Evolutionary conservation across 2,888 invertebrate genomes (phyloP).

Genomic region (Eupeodes latifasciatus): DNA sequence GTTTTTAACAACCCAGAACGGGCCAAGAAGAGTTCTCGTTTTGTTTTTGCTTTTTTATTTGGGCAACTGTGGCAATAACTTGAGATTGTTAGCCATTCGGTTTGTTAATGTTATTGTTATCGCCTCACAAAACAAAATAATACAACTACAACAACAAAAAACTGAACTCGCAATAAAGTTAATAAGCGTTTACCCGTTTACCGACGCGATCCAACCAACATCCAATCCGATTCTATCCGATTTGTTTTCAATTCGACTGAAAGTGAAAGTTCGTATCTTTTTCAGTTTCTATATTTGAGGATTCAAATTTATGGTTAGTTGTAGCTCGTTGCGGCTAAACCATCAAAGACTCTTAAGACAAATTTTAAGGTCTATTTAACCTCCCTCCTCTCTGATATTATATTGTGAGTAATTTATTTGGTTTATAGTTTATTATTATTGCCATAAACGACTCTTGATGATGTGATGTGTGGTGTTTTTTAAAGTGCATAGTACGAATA

Average conservation of each 20-base stretch:
- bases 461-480: slow-evolving; percentile 33
- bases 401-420: slow-evolving; percentile 48
- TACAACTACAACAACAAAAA: slow-evolving; percentile 36
- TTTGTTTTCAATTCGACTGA: slow-evolving; percentile 27
- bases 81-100: slow-evolving; percentile 50
- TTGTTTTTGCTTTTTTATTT: slow-evolving; percentile 28
- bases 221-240: neutral
- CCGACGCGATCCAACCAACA: slow-evolving; percentile 16
- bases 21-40: slow-evolving; percentile 2
- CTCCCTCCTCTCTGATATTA: slow-evolving; percentile 2
- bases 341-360: slow-evolving; percentile 54
- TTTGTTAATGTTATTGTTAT: slow-evolving; percentile 54
- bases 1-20: slow-evolving; percentile 31
- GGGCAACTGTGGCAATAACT: slow-evolving; percentile 49
- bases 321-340: slow-evolving; percentile 33
- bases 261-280: slow-evolving; percentile 61
- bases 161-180: slow-evolving; percentile 69
- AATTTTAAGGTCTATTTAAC: slow-evolving; percentile 53
- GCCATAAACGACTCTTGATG: slow-evolving; percentile 28
- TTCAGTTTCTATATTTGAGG: slow-evolving; percentile 5
- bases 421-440: slow-evolving; percentile 39
- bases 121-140: slow-evolving; percentile 58
- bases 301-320: slow-evolving; percentile 54
- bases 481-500: slow-evolving; percentile 3
- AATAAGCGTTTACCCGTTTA: slow-evolving; percentile 63